Conservation (phyloP, 2,113 vertebrate species). For the Zingel zingel region DNA sequence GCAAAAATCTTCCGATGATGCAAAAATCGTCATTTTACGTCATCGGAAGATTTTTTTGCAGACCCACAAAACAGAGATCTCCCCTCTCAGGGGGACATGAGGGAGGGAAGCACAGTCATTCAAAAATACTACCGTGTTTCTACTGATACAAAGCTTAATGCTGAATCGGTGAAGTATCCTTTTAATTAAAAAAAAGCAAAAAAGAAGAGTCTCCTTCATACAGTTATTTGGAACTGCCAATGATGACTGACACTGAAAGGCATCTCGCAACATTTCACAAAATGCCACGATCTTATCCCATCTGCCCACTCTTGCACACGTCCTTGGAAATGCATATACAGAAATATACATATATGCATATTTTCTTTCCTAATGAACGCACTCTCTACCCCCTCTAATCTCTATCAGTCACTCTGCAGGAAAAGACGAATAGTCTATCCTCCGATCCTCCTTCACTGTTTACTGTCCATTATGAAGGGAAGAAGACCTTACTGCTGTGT, state of each 20-base stretch:
- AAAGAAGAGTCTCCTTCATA: constrained; percentile 43
- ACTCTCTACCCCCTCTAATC: constrained; percentile 52
- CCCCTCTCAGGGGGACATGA: no score
- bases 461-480: constrained; percentile 21
- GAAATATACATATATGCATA: constrained; percentile 42
- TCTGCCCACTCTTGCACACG: constrained; percentile 55
- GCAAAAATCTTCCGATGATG: no score
- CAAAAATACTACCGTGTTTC: no score
- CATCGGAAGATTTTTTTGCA: no score
- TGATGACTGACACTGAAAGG: constrained; percentile 45
- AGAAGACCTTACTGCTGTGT: not conserved
- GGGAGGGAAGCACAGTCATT: no score
- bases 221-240: constrained; percentile 33
- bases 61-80: no score
- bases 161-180: no score
- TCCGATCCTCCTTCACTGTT: constrained; percentile 39
- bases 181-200: not conserved
- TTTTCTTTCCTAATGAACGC: constrained; percentile 57
- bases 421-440: constrained; percentile 22
- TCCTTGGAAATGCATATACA: constrained; percentile 44
- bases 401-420: constrained; percentile 56
- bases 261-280: constrained; percentile 54
- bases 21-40: no score
- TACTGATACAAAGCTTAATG: no score
- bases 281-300: constrained; percentile 63